Evolutionary conservation across 2,113 vertebrate genomes (phyloP), one percentile per base, ranked within the genome.

Genomic region (Engraulis encrasicolus): DNA sequence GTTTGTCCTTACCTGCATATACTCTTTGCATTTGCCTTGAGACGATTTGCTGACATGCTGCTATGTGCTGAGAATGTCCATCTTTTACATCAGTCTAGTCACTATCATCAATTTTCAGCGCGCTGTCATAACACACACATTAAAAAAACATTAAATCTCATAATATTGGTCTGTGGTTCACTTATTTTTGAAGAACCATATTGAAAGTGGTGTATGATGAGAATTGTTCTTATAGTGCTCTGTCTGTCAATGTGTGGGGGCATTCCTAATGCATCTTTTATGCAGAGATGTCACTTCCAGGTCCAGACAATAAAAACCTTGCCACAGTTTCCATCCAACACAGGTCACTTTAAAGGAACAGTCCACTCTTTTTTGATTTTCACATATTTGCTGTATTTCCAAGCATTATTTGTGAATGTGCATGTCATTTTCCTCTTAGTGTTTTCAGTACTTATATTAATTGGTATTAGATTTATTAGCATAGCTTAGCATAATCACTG

Each of bases 261-360:
- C 81, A 6, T 20, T 12, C 2, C 83, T 54, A 81, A 50, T n/a
- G 9, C 34, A 78, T 58, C 37, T 45, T 74, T 83, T 49, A n/a
- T n/a, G n/a, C n/a, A n/a, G n/a, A n/a, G n/a, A n/a, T n/a, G n/a
- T n/a, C n/a, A n/a, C n/a, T n/a, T n/a, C n/a, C n/a, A n/a, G n/a
- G n/a, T n/a, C n/a, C n/a, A n/a, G n/a, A n/a, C n/a, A n/a, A n/a
- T n/a, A n/a, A n/a, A n/a, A n/a, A n/a, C n/a, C n/a, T n/a, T n/a
- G n/a, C n/a, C n/a, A n/a, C n/a, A n/a, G n/a, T n/a, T n/a, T n/a
- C n/a, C n/a, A n/a, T n/a, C n/a, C n/a, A n/a, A n/a, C n/a, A n/a
- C n/a, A n/a, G n/a, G n/a, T n/a, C n/a, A n/a, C n/a, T n/a, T n/a
- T n/a, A n/a, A n/a, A n/a, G n/a, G n/a, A n/a, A n/a, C n/a, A n/a